Percentiles rank a stretch among this genome's conserved stretches.
Conservation (phyloP, 92 coral and sea anemone genomes). For the Umimayanthus kanabou region DNA sequence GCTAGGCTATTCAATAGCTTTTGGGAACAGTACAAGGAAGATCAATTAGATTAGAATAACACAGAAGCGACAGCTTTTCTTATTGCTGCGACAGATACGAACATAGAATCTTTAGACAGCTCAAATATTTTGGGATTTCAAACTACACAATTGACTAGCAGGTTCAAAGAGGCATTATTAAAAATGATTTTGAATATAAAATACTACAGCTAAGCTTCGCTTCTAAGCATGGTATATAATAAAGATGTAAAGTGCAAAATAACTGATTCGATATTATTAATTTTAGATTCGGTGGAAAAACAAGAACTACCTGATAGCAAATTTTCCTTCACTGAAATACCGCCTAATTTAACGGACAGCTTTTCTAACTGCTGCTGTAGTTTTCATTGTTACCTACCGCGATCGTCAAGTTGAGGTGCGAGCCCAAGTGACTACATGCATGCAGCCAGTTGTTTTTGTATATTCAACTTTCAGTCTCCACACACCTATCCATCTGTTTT, state of each 20-base stretch:
- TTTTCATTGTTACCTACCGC: conserved; percentile 1
- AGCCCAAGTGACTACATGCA: neutral
- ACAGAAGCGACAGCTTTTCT: neutral
- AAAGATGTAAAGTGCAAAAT: neutral
- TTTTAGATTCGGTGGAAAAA: neutral
- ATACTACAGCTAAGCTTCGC: neutral
- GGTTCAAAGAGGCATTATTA: neutral
- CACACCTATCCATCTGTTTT: conserved; percentile 23
- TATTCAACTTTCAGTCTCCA: conserved; percentile 3
- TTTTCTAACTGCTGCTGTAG: neutral
- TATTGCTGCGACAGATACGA: neutral
- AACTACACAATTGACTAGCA: neutral
- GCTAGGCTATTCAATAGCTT: neutral
- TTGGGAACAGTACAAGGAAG: neutral
- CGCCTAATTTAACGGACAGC: neutral
- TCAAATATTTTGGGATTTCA: neutral
- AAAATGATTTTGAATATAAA: too few species aligned
- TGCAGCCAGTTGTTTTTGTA: conserved; percentile 12
- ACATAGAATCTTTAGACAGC: neutral
- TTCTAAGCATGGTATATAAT: neutral
- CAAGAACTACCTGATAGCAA: neutral
- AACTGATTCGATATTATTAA: too few species aligned
- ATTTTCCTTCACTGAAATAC: neutral
- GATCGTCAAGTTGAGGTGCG: neutral
- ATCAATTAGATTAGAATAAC: neutral